Evolutionary conservation across 23 tunicate species (phyloP).

Genomic region (Halocynthia roretzi): DNA sequence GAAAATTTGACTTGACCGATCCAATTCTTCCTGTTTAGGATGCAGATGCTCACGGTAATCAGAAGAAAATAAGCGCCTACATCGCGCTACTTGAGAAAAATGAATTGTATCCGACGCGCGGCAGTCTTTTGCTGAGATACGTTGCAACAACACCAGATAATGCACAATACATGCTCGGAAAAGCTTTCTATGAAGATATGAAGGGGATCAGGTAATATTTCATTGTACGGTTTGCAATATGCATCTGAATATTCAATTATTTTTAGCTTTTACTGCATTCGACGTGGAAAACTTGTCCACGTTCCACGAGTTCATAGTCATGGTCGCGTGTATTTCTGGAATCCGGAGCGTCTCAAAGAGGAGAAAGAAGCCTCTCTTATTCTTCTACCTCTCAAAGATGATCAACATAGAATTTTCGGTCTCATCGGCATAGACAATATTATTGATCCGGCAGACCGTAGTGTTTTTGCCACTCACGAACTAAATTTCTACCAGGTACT

Average conservation of each 20-base stretch:
- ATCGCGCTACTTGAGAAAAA: constrained; percentile 79
- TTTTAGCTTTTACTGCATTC: constrained; percentile 67
- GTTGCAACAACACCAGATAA: constrained; percentile 74
- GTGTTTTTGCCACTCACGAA: constrained; percentile 85
- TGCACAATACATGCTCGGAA: constrained; percentile 66
- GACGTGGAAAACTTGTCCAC: constrained; percentile 75
- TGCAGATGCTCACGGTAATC: constrained; percentile 84
- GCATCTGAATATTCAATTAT: background rate
- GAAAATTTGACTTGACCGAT: background rate
- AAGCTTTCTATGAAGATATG: constrained; percentile 91
- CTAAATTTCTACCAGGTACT: constrained; percentile 76
- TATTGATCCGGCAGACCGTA: constrained; percentile 58
- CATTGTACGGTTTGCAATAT: background rate
- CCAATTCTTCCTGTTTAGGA: constrained; percentile 33
- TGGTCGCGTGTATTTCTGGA: constrained; percentile 77
- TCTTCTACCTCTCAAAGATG: constrained; percentile 75
- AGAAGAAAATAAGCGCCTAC: constrained; percentile 77
- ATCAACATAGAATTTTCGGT: constrained; percentile 60
- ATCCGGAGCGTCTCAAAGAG: constrained; percentile 45
- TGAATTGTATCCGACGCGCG: constrained; percentile 34
- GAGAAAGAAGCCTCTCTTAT: constrained; percentile 80
- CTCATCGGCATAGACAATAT: constrained; percentile 73
- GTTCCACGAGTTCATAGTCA: constrained; percentile 90
- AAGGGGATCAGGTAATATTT: constrained; percentile 66
- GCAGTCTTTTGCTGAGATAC: constrained; percentile 62